These are phyloP conservation scores for Lophochroa leadbeateri DNA, from an alignment of 2,113 vertebrate species.

Conservation along the genomic window DNA sequence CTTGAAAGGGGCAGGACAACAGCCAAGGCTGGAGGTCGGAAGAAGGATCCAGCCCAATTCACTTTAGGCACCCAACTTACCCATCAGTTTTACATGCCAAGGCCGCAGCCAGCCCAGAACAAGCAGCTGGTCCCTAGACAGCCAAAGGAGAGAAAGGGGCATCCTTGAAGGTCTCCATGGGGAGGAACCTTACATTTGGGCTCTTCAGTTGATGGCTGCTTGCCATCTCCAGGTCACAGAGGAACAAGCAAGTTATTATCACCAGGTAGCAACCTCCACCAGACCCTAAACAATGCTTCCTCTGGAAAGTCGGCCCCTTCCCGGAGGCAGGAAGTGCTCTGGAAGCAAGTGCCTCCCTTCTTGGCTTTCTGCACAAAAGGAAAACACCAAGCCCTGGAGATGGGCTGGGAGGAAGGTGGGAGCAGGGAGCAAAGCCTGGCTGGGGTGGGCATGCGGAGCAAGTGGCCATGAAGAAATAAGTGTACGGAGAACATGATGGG, in stretches of 20 bases:
- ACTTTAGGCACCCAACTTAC: background rate
- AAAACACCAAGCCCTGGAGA: background rate
- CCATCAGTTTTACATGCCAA: background rate
- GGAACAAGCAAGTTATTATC: background rate
- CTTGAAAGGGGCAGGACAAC: background rate
- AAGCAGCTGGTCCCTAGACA: background rate
- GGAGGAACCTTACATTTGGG: background rate
- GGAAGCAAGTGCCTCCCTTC: background rate
- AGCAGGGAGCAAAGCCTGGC: background rate
- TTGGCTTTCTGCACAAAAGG: background rate
- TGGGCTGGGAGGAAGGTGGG: background rate
- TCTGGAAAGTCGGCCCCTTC: background rate
- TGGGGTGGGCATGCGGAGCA: background rate
- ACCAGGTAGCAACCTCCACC: background rate
- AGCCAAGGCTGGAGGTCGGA: background rate
- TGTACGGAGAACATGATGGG: background rate
- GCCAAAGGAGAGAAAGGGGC: background rate
- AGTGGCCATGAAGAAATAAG: fast-evolving
- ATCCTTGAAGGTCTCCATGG: background rate
- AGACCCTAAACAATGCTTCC: background rate
- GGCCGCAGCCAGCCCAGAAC: background rate
- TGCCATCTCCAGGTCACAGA: background rate
- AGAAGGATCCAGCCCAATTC: background rate
- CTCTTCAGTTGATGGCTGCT: background rate
- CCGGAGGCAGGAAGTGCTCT: background rate